Base-by-base conservation (phyloP, 1,140 invertebrate genomes). In the Elymnias hypermnestra region DNA sequence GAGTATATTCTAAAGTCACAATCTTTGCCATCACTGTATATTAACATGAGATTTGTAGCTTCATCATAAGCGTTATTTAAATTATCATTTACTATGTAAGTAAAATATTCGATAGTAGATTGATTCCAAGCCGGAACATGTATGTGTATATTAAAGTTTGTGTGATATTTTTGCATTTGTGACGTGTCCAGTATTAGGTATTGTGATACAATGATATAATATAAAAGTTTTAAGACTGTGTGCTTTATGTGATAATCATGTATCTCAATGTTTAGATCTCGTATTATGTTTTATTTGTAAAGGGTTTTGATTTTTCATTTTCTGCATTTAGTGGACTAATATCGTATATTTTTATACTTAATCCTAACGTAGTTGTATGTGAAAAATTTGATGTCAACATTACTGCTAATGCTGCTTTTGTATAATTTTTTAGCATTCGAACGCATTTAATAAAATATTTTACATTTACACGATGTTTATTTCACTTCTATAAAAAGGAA, bases 171-270 rank as follows among this genome's bases (percentile, higher is more conserved):
- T 42, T 49, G 38, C 31, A 49, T 50, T 50, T 50, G 39, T 49
- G 39, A 75, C 61, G 47, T 68, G 59, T 70, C 67, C 72, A 79
- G 75, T 79, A 76, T 76, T 79, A 76, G 54, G 52, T 58, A 57
- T 65, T 76, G 72, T 79, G 72, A 76, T 76, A 67, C 57, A 58
- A 55, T 44, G 52, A 60, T 57, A 55, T 36, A 47, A 41, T 62
- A 53, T 55, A 7, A 33, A 44, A 48, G 35, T 57, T 55, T 57
- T 71, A 72, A 74, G 71, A 69, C 68, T 74, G 68, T 57, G 59
- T 66, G 60, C 59, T 63, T 66, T 25, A 46, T 72, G 63, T 64
- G 61, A 65, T 73, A 64, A 46, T 52, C 49, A 37, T 39, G 51
- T 68, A 65, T 72, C 64, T 73, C 62, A 58, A 56, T 43, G 53